Conservation (phyloP, 2,888 invertebrate genomes). For the Scaptomyza reducta region DNA sequence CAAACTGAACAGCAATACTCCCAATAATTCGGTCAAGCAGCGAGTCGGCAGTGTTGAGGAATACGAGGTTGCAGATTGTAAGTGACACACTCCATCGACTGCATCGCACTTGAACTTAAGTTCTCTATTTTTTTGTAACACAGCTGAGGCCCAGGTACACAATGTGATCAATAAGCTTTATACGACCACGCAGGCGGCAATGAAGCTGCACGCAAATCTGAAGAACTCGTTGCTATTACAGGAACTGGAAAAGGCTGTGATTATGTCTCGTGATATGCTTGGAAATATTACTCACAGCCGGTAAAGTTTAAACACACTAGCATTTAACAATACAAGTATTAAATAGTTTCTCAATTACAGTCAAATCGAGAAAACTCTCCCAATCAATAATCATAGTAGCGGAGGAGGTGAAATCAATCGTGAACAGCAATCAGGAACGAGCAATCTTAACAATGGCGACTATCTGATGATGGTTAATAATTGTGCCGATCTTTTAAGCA, state of each 20-base stretch:
- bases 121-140: neutral
- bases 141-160: conserved; percentile 87
- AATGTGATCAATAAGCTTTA: conserved; percentile 86
- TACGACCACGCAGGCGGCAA: conserved; percentile 83
- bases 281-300: conserved; percentile 84
- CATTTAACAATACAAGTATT: neutral
- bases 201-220: conserved; percentile 84
- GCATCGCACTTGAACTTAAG: neutral
- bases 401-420: conserved; percentile 53
- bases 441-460: conserved; percentile 83
- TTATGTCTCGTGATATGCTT: conserved; percentile 84
- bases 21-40: conserved; percentile 58
- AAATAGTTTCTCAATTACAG: conserved; percentile 31
- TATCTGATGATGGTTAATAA: conserved; percentile 87
- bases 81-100: conserved; percentile 37
- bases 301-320: conserved; percentile 42
- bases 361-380: conserved; percentile 72
- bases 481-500: conserved; percentile 87
- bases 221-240: conserved; percentile 83
- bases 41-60: conserved; percentile 74
- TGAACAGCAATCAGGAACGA: conserved; percentile 54
- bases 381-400: conserved; percentile 58
- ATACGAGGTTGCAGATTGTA: conserved; percentile 80
- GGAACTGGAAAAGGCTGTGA: conserved; percentile 85
- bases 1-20: conserved; percentile 72